Conservation (phyloP, 2,113 vertebrate species). For the Equus przewalskii region DNA sequence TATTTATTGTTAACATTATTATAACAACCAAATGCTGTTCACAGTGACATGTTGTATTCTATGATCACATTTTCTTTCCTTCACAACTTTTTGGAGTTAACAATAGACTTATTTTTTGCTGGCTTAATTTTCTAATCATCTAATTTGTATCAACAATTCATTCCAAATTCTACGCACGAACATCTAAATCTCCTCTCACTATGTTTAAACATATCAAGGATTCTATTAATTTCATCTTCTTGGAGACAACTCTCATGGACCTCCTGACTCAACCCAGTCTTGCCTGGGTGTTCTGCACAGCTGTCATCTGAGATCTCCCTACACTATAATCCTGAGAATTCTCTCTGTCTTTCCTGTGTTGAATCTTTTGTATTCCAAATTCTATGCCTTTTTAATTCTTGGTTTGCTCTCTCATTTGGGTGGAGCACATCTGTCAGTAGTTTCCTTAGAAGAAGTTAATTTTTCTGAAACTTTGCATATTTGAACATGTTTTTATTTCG, state of each 20-base stretch:
- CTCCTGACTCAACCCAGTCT: background rate
- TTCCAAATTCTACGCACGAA: background rate
- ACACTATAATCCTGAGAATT: background rate
- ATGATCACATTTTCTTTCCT: background rate
- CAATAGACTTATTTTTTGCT: background rate
- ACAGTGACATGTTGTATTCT: background rate
- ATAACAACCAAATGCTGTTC: background rate
- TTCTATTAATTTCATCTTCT: background rate
- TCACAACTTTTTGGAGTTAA: background rate
- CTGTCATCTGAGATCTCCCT: background rate
- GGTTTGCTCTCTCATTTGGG: background rate
- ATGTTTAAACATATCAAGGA: background rate
- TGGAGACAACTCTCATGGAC: background rate
- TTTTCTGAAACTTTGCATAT: constrained; percentile 30
- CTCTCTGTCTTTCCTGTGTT: background rate
- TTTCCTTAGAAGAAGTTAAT: background rate
- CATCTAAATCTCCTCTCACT: background rate
- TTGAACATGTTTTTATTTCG: constrained; percentile 13
- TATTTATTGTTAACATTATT: background rate
- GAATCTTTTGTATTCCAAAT: background rate
- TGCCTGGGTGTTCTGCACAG: background rate
- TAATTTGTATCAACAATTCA: background rate
- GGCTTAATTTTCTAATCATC: constrained; percentile 14
- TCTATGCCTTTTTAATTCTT: constrained; percentile 29
- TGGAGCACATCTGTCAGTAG: background rate